These are phyloP conservation scores for Vultur gryphus DNA, from an alignment of 2,797 vertebrate genomes.

Conservation along the genomic window DNA sequence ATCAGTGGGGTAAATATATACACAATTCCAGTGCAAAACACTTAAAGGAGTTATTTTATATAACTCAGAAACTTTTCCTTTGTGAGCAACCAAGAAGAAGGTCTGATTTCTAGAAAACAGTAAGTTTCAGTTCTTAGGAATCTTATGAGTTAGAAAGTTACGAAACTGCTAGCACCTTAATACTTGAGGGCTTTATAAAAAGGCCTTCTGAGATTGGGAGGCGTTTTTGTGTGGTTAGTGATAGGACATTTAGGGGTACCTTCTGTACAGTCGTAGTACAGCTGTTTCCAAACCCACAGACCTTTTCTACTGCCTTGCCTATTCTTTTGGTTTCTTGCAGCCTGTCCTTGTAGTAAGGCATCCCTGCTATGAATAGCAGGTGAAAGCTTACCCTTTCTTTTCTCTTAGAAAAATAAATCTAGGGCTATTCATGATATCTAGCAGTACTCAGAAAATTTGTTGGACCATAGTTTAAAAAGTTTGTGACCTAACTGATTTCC, in stretches of 20 bases:
- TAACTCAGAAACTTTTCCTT: not conserved
- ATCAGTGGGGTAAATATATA: not conserved
- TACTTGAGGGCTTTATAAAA: not conserved
- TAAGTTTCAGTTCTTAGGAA: not conserved
- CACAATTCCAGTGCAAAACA: not conserved
- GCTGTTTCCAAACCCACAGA: not conserved
- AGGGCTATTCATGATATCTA: not conserved
- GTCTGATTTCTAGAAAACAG: not conserved
- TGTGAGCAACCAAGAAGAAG: not conserved
- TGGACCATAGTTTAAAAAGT: not conserved
- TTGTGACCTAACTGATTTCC: not conserved
- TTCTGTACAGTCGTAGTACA: not conserved
- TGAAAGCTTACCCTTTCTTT: not conserved
- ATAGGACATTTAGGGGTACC: not conserved
- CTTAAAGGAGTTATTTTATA: not conserved
- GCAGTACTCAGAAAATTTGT: not conserved
- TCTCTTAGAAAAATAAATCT: not conserved
- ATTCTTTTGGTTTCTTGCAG: not conserved
- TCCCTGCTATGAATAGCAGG: not conserved
- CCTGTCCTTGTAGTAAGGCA: not conserved
- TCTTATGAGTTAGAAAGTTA: not conserved
- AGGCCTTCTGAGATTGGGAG: not conserved
- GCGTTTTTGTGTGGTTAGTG: accelerated
- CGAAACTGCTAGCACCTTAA: not conserved
- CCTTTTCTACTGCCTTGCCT: not conserved